Evolutionary conservation across 2,797 vertebrate genomes (phyloP), one percentile per base, ranked within the genome.

Genomic region (Xenops minutus): DNA sequence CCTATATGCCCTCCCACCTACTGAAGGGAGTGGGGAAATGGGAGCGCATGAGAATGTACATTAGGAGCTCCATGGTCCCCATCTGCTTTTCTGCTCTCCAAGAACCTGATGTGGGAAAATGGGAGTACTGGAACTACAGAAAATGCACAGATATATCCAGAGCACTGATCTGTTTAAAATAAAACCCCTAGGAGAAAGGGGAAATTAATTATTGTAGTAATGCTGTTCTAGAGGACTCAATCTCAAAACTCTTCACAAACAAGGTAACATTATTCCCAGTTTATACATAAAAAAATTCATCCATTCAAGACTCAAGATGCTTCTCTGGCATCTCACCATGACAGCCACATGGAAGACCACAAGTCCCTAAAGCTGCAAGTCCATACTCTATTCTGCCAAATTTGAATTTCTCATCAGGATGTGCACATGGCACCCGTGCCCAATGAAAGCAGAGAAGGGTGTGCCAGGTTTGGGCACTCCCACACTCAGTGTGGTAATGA

Each of bases 391-490:
- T 24, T 73, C 30, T 72, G 37, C 39, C 24, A 79, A 59, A 22
- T 61, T 6, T 75, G 23, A 68, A 29, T 46, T 90, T 84, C 49
- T 86, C 5, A 0, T 24, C 0, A 3, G n/a, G n/a, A 48, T 0
- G 0, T 6, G 23, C 1, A 0, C 29, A 5, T n/a, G 1, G 4
- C 12, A 15, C 30, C 69, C 0, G 0, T 13, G n/a, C 41, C 54
- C 51, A 87, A 1, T 0, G 3, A 56, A 18, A 51, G 51, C 66
- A 87, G 48, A 77, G 63, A 46, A 81, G 52, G 56, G 22, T 30
- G 36, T 85, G 62, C 52, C 39, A 32, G 36, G 39, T 67, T 41
- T 89, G 64, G 56, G 52, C 16, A 37, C 32, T 34, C 77, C 77
- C 64, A 76, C 34, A 19, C 71, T 58, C 49, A n/a, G 48, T 17